Evolutionary conservation across 2,888 invertebrate genomes (phyloP).

Genomic region (Meandrusa payeni): DNA sequence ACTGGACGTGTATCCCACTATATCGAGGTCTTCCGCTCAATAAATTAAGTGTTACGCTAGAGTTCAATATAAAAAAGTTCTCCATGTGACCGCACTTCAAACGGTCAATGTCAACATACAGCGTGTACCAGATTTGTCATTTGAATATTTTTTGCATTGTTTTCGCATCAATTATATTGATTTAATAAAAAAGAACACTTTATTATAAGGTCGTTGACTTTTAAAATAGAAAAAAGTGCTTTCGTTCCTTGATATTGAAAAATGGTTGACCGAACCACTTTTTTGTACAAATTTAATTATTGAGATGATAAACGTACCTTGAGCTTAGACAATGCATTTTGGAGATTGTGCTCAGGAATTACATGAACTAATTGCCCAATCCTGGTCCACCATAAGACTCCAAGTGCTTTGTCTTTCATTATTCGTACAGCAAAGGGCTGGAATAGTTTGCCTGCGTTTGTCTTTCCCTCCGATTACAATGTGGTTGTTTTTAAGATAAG

Average conservation of each 20-base stretch:
- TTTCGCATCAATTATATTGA: constrained; percentile 38
- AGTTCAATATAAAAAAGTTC: constrained; percentile 19
- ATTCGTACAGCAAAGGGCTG: too few relatives aligned
- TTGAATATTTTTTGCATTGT: constrained; percentile 42
- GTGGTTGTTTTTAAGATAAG: too few relatives aligned
- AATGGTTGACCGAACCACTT: too few relatives aligned
- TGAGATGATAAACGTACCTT: too few relatives aligned
- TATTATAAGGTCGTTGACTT: constrained; percentile 39
- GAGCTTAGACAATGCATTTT: too few relatives aligned
- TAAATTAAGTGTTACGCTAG: constrained; percentile 12
- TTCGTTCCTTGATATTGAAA: constrained; percentile 8
- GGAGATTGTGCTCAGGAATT: too few relatives aligned
- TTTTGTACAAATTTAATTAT: too few relatives aligned
- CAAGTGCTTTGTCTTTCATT: too few relatives aligned
- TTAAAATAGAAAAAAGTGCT: constrained; percentile 22
- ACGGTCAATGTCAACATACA: constrained; percentile 46
- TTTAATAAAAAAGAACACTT: constrained; percentile 42
- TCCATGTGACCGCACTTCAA: constrained; percentile 31
- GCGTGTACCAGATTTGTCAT: constrained; percentile 43
- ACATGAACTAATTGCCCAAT: too few relatives aligned
- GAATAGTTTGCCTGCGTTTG: too few relatives aligned
- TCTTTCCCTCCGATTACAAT: too few relatives aligned
- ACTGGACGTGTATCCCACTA: constrained; percentile 3
- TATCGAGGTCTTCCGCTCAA: constrained; percentile 16
- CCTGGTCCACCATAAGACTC: too few relatives aligned